Percentiles rank a stretch among this genome's conserved stretches.
phyloP scores from a whole-genome alignment of 2,888 invertebrate species.

The Ophion ventricosus region DNA sequence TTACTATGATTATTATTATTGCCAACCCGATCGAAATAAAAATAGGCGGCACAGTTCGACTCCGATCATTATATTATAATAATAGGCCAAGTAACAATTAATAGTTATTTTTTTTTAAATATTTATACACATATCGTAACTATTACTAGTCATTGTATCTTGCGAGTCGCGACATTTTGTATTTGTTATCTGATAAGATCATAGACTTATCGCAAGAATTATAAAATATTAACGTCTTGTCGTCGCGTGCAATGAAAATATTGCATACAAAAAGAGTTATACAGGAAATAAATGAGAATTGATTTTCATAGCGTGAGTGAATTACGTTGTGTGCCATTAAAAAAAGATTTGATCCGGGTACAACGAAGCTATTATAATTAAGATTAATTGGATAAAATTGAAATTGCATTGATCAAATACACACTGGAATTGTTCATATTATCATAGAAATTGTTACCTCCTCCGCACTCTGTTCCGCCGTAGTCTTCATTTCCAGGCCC shows the following conservation, averaged over 20 bases:
- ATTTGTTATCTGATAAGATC: not conserved
- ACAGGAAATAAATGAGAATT: not conserved
- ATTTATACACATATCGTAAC: not conserved
- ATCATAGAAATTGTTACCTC: slow-evolving; percentile 82
- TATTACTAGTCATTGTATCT: slow-evolving; percentile 25
- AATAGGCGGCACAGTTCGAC: not conserved
- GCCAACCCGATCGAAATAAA: not conserved
- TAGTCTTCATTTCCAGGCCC: slow-evolving; percentile 83
- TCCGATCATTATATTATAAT: not conserved
- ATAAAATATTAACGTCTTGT: not conserved
- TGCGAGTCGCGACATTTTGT: not conserved
- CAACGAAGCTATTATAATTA: not conserved
- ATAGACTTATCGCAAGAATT: not conserved
- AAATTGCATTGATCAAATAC: not conserved
- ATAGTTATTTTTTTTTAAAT: not conserved
- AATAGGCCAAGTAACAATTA: not conserved
- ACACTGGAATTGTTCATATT: not conserved
- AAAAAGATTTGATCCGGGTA: not conserved
- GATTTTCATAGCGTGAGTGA: not conserved
- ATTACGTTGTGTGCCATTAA: not conserved
- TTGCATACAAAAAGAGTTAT: not conserved
- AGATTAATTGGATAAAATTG: not conserved
- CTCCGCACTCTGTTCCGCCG: slow-evolving; percentile 86
- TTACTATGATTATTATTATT: not conserved
- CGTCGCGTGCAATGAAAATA: not conserved